Evolutionary conservation across 2,888 invertebrate species (phyloP), one percentile per base, ranked within the genome.

Genomic region (Sisyra nigra): DNA sequence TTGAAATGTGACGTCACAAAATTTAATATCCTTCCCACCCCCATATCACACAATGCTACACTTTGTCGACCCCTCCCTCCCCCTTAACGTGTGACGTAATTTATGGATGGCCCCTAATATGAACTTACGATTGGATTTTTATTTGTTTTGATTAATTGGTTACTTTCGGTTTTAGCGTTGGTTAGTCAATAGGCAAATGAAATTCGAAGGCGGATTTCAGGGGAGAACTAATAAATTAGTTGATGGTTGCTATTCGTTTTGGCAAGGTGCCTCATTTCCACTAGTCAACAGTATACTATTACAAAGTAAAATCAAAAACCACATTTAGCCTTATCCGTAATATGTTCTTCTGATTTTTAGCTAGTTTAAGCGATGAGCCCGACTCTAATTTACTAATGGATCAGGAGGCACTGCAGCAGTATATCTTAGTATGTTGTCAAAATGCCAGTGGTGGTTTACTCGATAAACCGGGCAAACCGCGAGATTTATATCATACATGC

Each of bases 241-340:
- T 1, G 98, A 98, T 69, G 89, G 89, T 3, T 98, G 98, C 62
- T 98, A 98, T 61, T 94, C 94, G 0, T 99, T 96, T 67, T 99
- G 98, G 98, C 93, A 93, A 65, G 94, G 93, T 19, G 94, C 87
- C 40, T 75, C 82, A 36, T 85, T 96, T 59, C 88, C 92, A 14
- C 72, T 96, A 36, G 71, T 94, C 35, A 85, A 91, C 59, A 76
- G 77, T 46, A 69, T 86, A 48, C 65, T 87, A 41, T 59, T 63
- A 11, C 17, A 19, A 37, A 19, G 37, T 37, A 37, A n/a, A 4
- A n/a, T 8, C 17, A 8, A 8, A 10, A 30, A 10, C n/a, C 8
- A 30, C 8, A 8, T 30, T 30, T 30, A 30, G 10, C 8, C 8
- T 30, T 30, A n/a, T n/a, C n/a, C n/a, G n/a, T n/a, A n/a, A 10